Evolutionary conservation across 2,888 invertebrate species (phyloP).

Genomic region (Morinoia aosen): DNA sequence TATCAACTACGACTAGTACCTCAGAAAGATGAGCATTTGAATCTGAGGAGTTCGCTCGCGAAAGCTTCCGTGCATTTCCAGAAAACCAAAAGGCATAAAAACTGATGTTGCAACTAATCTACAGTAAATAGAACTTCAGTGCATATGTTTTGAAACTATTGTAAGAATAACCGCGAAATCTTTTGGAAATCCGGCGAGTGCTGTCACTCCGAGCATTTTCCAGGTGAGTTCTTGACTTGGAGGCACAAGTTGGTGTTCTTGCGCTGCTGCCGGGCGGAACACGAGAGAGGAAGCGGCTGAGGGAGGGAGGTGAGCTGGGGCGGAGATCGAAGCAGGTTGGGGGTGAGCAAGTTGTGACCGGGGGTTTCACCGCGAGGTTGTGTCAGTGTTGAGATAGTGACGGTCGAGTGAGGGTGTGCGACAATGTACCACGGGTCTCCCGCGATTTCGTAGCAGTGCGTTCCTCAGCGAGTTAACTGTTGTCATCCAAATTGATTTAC

Average conservation of each 20-base stretch:
- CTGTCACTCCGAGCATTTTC: background rate
- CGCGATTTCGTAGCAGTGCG: background rate
- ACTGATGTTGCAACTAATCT: no score
- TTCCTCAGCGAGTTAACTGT: background rate
- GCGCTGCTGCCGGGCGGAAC: conserved; percentile 34
- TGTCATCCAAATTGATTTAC: background rate
- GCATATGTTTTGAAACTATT: background rate
- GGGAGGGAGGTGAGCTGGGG: background rate
- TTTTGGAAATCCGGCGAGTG: background rate
- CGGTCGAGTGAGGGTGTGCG: conserved; percentile 41
- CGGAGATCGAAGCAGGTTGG: conserved; percentile 28
- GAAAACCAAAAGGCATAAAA: no score
- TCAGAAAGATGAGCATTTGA: no score
- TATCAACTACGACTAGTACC: no score
- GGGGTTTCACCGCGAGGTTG: conserved; percentile 25
- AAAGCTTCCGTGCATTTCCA: no score
- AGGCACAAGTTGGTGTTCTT: background rate
- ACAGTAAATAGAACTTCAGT: background rate
- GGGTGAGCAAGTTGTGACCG: conserved; percentile 43
- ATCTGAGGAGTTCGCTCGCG: no score
- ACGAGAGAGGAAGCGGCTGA: conserved; percentile 1
- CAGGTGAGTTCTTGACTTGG: background rate
- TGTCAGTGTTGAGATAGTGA: conserved; percentile 44
- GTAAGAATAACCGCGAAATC: background rate
- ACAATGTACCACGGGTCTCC: conserved; percentile 6